Base-by-base conservation (phyloP, 2,797 vertebrate species). In the Squalus acanthias region DNA sequence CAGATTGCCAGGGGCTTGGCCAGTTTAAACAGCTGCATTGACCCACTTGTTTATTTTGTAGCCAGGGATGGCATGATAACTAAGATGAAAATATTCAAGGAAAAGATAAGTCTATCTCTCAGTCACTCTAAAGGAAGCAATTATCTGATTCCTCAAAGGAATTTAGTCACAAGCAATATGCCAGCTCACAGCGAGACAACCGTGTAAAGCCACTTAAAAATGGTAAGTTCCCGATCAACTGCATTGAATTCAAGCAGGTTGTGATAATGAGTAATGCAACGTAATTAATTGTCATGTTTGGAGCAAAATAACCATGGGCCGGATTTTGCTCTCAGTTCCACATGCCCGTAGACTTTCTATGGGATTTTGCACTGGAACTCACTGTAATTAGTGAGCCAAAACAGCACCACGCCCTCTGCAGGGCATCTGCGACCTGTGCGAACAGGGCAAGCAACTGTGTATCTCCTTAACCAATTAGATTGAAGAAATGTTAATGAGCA, bases 21-120 rank as follows among this genome's bases (percentile, higher is more conserved):
- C 5, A 98, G 98, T 96, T 96, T 98, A 6, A 99, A 98, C 97
- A 98, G 98, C 22, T 97, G 97, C 7, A 97, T 99, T 39, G 98
- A 98, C 95, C 98, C 98, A 0, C 96, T 99, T 2, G 97, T 99
- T 33, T 99, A 98, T 0, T 96, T 98, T 1, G 97, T 98, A 0
- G 97, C 98, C 8, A 98, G 98, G 0, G 97, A 98, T 39, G 97
- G 98, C 39, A 98, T 98, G 94, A 65, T 97, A n/a, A 87, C 96
- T 60, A 97, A 96, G 3, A 63, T 98, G 0, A 97, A 97, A 1
- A 4, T 1, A 0, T 6, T 98, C 22, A 17, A 0, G 1, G 96
- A 96, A 91, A 97, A 33, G 60, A 17, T n/a, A 17, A n/a, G 60
- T 20, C 33, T n/a, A 20, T 17, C 10, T 15, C 3, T 91, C 89